A percentile compares a stretch with the other conserved stretches of the same genome.
Conservation (phyloP, 2,113 vertebrate species). For the Gavialis gangeticus region DNA sequence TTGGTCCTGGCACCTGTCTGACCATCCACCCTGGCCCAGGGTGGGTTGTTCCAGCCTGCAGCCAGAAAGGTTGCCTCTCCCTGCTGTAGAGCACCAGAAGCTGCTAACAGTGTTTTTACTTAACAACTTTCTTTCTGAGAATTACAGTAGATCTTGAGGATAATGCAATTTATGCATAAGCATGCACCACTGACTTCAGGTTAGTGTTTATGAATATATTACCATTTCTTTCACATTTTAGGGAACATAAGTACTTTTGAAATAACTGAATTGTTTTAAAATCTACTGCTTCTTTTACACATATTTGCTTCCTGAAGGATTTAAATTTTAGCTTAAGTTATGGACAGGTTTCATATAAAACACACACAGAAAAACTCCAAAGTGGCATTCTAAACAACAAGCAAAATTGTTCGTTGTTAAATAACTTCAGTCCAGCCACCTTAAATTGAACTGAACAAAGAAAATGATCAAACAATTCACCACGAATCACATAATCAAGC, state of each 20-base stretch:
- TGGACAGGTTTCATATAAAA: neutral
- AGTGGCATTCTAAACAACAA: too few species aligned
- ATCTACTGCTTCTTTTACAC: neutral
- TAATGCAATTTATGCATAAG: constrained; percentile 65
- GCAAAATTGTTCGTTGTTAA: neutral
- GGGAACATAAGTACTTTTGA: constrained; percentile 25
- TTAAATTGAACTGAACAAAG: neutral
- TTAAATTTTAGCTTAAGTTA: neutral
- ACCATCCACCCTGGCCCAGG: too few species aligned
- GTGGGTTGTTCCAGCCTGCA: too few species aligned
- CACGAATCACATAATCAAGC: neutral
- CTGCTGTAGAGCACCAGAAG: neutral
- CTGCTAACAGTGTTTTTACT: constrained; percentile 8
- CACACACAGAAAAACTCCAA: neutral
- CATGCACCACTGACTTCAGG: constrained; percentile 52
- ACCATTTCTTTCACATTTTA: constrained; percentile 4
- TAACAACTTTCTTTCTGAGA: constrained; percentile 42
- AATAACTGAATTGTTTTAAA: constrained; percentile 26
- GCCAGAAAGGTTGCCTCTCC: too few species aligned
- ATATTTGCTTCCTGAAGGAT: constrained; percentile 13
- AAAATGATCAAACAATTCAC: neutral
- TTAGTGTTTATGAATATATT: constrained; percentile 69
- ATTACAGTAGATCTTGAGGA: constrained; percentile 67
- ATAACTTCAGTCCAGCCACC: neutral
- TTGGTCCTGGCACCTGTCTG: too few species aligned